Evolutionary conservation across 2,113 vertebrate genomes (phyloP).

Genomic region (Scalopus aquaticus): DNA sequence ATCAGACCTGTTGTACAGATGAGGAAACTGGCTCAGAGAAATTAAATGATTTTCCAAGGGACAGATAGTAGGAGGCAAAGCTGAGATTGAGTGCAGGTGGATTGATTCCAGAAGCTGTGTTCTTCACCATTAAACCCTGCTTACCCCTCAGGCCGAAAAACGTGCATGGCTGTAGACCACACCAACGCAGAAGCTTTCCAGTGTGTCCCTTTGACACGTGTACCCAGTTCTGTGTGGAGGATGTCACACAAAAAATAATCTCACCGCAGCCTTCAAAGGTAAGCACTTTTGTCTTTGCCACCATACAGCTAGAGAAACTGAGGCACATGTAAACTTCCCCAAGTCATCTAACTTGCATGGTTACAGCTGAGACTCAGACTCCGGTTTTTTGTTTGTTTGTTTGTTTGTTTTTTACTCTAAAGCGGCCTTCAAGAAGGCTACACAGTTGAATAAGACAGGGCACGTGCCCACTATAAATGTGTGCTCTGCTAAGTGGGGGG

Average conservation of each 20-base stretch:
- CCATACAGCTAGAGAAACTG: not conserved
- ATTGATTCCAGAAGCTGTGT: not conserved
- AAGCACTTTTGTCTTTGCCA: not conserved
- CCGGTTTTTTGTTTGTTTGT: not conserved
- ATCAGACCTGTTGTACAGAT: conserved; percentile 8
- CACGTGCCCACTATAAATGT: not conserved
- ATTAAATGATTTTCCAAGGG: conserved; percentile 24
- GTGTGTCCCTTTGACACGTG: not conserved
- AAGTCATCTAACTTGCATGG: not conserved
- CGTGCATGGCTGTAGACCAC: not conserved
- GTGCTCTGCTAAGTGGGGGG: not conserved
- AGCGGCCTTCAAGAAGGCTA: not conserved
- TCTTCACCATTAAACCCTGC: not conserved
- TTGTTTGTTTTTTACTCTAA: not conserved
- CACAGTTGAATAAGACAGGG: not conserved
- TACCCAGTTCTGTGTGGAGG: not conserved
- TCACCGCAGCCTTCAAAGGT: not conserved
- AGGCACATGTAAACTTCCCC: not conserved
- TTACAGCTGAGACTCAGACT: not conserved
- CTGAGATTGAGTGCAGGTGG: not conserved
- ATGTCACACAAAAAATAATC: not conserved
- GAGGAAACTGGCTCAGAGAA: not conserved
- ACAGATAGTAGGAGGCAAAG: not conserved
- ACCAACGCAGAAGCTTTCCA: not conserved
- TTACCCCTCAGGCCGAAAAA: not conserved